Percentiles rank a stretch among this genome's conserved stretches.
Conservation (phyloP, 2,113 vertebrate species). For the Ondatra zibethicus region DNA sequence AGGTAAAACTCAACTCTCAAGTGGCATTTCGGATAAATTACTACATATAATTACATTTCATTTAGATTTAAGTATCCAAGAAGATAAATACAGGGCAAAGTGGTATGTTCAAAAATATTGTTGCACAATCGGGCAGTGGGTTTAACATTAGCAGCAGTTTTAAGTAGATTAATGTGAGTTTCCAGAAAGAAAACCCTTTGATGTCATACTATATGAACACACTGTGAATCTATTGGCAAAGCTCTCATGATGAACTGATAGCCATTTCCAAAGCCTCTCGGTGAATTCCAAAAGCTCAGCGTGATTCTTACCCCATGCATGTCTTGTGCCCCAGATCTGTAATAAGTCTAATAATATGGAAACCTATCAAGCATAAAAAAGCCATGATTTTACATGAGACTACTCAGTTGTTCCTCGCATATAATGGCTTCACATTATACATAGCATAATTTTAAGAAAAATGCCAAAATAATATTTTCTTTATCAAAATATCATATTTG, state of each 20-base stretch:
- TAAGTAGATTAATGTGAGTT: not conserved
- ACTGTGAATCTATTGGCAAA: not conserved
- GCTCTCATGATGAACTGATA: not conserved
- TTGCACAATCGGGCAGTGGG: not conserved
- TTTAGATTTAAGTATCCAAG: constrained; percentile 22
- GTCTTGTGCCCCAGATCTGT: not conserved
- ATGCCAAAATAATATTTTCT: not conserved
- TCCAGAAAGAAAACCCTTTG: not conserved
- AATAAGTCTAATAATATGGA: not conserved
- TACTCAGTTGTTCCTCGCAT: not conserved
- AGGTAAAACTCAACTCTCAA: constrained; percentile 61
- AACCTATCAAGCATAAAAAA: not conserved
- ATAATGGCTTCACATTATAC: not conserved
- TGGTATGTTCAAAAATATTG: constrained; percentile 31
- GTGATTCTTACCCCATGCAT: not conserved
- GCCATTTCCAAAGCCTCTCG: not conserved
- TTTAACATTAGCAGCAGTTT: constrained; percentile 24
- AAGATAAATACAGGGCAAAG: not conserved
- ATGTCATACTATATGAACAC: not conserved
- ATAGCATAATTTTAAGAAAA: not conserved
- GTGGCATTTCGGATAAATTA: constrained; percentile 69
- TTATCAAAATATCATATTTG: not conserved
- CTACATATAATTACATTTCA: constrained; percentile 67
- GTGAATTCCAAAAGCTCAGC: not conserved
- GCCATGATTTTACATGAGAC: fast-evolving